phyloP scores from a whole-genome alignment of 2,888 invertebrate genomes.

The Acronicta aceris region DNA sequence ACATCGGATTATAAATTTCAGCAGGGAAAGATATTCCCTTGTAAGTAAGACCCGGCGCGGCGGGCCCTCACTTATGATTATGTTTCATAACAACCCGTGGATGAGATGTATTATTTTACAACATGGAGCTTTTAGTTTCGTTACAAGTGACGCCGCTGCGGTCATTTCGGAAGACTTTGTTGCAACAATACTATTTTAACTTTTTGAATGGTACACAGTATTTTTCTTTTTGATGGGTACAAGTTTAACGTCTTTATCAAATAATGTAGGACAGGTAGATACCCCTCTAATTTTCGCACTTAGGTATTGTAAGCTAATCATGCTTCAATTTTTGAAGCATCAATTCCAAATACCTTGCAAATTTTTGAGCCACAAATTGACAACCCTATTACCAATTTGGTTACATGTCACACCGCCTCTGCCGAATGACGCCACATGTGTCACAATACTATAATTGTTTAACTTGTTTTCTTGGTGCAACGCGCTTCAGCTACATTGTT shows the following conservation, averaged over 20 bases:
- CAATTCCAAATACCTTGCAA: too few species aligned
- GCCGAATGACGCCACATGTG: too few species aligned
- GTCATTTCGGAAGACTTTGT: constrained; percentile 47
- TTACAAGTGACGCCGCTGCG: constrained; percentile 53
- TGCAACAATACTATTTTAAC: constrained; percentile 42
- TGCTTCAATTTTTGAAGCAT: too few species aligned
- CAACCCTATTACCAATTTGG: too few species aligned
- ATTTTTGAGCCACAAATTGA: too few species aligned
- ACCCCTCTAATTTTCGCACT: too few species aligned
- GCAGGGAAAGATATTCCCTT: constrained; percentile 65
- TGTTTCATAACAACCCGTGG: constrained; percentile 65
- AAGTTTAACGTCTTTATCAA: constrained; percentile 17
- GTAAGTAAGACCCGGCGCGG: constrained; percentile 63
- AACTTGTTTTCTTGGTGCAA: too few species aligned
- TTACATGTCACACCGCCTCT: too few species aligned
- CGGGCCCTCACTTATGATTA: constrained; percentile 66
- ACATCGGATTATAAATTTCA: constrained; percentile 59
- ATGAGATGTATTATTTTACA: constrained; percentile 56
- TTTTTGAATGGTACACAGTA: constrained; percentile 28
- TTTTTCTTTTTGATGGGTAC: constrained; percentile 19
- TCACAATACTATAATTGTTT: too few species aligned
- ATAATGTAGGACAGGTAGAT: constrained; percentile 9
- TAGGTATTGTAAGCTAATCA: too few species aligned
- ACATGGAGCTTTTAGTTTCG: constrained; percentile 53
- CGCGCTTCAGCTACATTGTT: too few species aligned